Evolutionary conservation across 2,888 invertebrate genomes (phyloP).

Genomic region (Uropetala carovei): DNA sequence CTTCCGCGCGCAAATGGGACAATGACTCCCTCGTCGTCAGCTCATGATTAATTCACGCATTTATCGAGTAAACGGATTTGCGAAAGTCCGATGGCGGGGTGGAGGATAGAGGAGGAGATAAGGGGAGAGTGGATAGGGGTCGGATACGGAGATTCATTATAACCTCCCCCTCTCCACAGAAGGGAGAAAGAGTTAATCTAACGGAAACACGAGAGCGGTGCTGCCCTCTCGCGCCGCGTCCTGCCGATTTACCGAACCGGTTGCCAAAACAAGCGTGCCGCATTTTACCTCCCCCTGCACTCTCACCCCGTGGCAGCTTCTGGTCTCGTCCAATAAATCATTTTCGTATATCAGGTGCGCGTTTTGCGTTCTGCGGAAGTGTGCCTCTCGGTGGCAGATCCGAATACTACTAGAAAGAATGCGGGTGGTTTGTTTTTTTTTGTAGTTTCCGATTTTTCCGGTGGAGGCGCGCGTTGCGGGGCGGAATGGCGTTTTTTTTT

Average conservation of each 20-base stretch:
- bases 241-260: background rate
- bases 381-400: background rate
- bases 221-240: background rate
- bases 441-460: background rate
- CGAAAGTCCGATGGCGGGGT: background rate
- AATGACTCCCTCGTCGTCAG: constrained; percentile 3
- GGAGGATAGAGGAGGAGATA: too few species aligned
- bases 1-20: background rate
- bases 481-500: background rate
- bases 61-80: constrained; percentile 25
- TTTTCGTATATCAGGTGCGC: background rate
- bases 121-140: too few species aligned
- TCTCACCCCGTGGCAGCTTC: background rate
- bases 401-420: background rate
- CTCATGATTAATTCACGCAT: constrained; percentile 25
- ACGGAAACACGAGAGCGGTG: too few species aligned
- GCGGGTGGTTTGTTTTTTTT: background rate
- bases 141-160: background rate
- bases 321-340: background rate
- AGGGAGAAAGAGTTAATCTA: too few species aligned
- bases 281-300: background rate
- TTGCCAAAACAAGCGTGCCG: background rate
- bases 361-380: background rate
- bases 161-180: background rate
- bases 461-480: background rate